A percentile compares a stretch with the other conserved stretches of the same genome.
These are phyloP conservation scores for Stigmatopora argus DNA, from an alignment of 2,113 vertebrate genomes.

Conservation along the genomic window DNA sequence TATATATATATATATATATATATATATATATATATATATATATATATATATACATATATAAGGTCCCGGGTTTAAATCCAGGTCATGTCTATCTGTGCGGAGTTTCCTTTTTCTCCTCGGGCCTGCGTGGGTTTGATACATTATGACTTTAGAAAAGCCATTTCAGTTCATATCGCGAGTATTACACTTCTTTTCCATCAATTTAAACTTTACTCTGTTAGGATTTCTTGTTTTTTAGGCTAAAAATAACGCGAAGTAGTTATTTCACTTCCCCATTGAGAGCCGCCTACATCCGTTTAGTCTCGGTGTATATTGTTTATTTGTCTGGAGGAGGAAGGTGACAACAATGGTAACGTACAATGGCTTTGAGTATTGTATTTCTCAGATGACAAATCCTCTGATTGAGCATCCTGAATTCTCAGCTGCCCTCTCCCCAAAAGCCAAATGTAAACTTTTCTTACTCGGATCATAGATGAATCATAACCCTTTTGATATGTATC, in stretches of 20 bases:
- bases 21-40: too few species aligned
- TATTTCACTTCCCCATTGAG: constrained; percentile 10
- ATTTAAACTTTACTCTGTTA: background rate
- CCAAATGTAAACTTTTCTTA: constrained; percentile 39
- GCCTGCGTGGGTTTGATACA: background rate
- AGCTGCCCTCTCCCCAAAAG: constrained; percentile 52
- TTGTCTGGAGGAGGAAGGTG: constrained; percentile 20
- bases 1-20: too few species aligned
- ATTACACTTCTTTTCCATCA: background rate
- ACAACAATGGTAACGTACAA: constrained; percentile 38
- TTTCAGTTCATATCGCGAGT: background rate
- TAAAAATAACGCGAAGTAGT: background rate
- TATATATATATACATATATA: too few species aligned
- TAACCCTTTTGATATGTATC: constrained; percentile 33
- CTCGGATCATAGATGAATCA: constrained; percentile 20
- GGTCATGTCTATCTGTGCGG: too few species aligned
- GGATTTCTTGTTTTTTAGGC: background rate
- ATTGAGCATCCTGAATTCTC: constrained; percentile 54
- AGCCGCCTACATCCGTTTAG: constrained; percentile 30
- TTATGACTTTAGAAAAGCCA: background rate
- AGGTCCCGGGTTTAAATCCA: too few species aligned
- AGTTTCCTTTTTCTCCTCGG: too few species aligned
- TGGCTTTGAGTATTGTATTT: constrained; percentile 37
- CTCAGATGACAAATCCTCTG: constrained; percentile 38
- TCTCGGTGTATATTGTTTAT: constrained; percentile 3